Percentiles rank a stretch among this genome's conserved stretches.
phyloP scores from a whole-genome alignment of 2,797 vertebrate species.

The Aeoliscus strigatus region DNA sequence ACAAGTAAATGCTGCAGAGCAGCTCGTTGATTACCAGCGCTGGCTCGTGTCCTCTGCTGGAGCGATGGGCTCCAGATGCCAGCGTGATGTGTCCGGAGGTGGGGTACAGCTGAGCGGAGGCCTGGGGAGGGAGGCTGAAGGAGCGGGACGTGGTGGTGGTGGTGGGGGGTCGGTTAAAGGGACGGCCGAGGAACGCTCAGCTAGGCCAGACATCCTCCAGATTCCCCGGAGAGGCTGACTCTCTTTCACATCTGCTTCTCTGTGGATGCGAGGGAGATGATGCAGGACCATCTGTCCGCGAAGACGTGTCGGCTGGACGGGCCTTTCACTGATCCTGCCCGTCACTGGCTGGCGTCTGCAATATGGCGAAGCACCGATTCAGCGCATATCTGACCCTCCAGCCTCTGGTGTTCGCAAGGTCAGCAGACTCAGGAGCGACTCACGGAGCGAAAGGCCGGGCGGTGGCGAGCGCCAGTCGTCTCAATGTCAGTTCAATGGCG shows the following conservation, averaged over 20 bases:
- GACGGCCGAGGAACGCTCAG: slow-evolving; percentile 44
- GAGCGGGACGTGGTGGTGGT: slow-evolving; percentile 28
- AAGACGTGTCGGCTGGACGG: slow-evolving; percentile 44
- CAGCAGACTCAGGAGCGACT: slow-evolving; percentile 58
- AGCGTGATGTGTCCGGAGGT: slow-evolving; percentile 54
- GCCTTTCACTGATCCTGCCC: slow-evolving; percentile 47
- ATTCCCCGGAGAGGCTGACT: slow-evolving; percentile 60
- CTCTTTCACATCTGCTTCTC: slow-evolving; percentile 73
- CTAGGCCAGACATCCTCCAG: slow-evolving; percentile 55
- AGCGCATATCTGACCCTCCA: slow-evolving; percentile 69
- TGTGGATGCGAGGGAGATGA: slow-evolving; percentile 58
- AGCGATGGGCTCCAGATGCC: slow-evolving; percentile 49
- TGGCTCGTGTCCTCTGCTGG: slow-evolving; percentile 36
- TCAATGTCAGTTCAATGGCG: slow-evolving; percentile 4
- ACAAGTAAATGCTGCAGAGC: slow-evolving; percentile 4
- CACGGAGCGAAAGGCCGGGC: slow-evolving; percentile 50
- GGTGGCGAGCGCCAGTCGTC: slow-evolving; percentile 25
- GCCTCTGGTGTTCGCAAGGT: slow-evolving; percentile 67
- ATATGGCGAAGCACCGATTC: slow-evolving; percentile 70
- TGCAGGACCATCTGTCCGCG: slow-evolving; percentile 71
- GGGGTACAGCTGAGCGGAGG: slow-evolving; percentile 42
- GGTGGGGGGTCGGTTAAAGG: slow-evolving; percentile 16
- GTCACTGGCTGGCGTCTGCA: slow-evolving; percentile 54
- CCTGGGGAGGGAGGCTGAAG: slow-evolving; percentile 47
- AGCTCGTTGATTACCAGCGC: neutral